Conservation (phyloP, 2,113 vertebrate species). For the Oenanthe melanoleuca region DNA sequence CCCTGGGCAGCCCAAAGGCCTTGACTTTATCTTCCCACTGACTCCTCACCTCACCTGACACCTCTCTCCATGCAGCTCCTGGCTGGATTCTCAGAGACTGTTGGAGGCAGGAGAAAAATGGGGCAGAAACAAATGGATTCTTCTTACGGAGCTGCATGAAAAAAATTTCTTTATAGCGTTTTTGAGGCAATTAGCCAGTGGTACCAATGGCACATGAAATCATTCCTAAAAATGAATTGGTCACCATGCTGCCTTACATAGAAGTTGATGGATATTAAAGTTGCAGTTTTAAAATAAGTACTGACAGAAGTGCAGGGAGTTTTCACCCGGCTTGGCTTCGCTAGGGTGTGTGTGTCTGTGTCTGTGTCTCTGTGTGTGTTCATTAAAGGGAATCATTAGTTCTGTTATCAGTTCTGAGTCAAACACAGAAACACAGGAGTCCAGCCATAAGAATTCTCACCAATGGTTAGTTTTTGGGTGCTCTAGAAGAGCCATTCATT, state of each 20-base stretch:
- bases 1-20: not conserved
- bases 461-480: not conserved
- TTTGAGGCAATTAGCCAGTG: not conserved
- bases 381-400: not conserved
- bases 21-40: not conserved
- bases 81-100: not conserved
- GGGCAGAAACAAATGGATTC: fast-evolving
- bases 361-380: not conserved
- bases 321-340: not conserved
- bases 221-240: not conserved
- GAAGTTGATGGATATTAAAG: not conserved
- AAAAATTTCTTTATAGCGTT: not conserved
- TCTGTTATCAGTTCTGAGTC: not conserved
- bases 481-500: not conserved
- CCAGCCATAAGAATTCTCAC: not conserved
- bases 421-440: not conserved
- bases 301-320: not conserved
- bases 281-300: not conserved
- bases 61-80: not conserved
- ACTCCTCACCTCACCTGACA: not conserved
- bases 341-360: not conserved
- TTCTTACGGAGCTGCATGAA: not conserved
- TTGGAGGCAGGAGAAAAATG: not conserved
- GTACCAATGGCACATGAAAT: not conserved
- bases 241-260: fast-evolving